Evolutionary conservation across 2,888 invertebrate species (phyloP).

Genomic region (Eurytoma adleriae): DNA sequence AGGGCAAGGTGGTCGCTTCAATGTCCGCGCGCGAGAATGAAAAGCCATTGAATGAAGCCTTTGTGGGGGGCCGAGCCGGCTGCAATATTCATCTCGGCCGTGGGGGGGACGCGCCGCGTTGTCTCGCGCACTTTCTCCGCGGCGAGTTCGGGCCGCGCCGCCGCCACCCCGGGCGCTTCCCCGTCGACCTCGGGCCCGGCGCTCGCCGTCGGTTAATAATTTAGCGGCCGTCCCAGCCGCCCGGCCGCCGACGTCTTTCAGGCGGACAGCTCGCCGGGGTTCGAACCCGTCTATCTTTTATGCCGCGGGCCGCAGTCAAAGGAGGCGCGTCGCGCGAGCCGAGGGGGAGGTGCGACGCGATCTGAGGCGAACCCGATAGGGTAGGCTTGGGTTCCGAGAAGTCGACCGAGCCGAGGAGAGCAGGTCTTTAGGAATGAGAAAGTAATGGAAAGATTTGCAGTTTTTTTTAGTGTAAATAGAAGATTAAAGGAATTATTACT

Average conservation of each 20-base stretch:
- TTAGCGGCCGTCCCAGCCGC: conserved; percentile 51
- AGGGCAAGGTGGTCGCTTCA: conserved; percentile 64
- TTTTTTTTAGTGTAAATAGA: too few relatives aligned
- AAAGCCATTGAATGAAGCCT: conserved; percentile 48
- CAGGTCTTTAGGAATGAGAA: too few relatives aligned
- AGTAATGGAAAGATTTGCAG: too few relatives aligned
- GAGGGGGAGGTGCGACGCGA: too few relatives aligned
- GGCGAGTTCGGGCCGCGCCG: too few relatives aligned
- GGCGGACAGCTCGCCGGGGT: neutral
- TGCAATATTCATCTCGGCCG: conserved; percentile 48
- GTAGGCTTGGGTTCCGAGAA: too few relatives aligned
- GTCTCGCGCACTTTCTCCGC: conserved; percentile 20
- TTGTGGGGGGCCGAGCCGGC: conserved; percentile 23
- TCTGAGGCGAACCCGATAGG: too few relatives aligned
- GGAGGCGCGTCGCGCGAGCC: neutral
- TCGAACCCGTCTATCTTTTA: conserved; percentile 17
- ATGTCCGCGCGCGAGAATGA: conserved; percentile 39
- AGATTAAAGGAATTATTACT: too few relatives aligned
- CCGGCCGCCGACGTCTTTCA: conserved; percentile 7
- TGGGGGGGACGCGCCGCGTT: conserved; percentile 21
- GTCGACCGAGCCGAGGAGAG: too few relatives aligned
- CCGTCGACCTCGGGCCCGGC: neutral
- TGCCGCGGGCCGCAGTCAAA: conserved; percentile 17
- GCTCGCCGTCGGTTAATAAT: conserved; percentile 55
- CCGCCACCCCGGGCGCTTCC: conserved; percentile 17